Conservation (phyloP, 2,888 invertebrate species). For the Salticus scenicus region DNA sequence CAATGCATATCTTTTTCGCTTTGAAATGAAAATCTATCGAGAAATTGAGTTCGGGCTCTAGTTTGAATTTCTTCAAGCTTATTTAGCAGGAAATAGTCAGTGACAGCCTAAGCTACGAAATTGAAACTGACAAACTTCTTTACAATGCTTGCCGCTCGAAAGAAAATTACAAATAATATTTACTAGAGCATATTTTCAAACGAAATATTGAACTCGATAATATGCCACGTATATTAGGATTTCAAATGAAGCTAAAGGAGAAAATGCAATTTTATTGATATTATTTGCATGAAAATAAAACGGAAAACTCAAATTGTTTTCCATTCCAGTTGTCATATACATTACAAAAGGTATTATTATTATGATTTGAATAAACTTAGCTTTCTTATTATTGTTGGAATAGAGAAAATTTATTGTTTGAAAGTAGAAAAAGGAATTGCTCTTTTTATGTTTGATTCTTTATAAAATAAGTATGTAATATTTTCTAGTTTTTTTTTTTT, state of each 20-base stretch:
- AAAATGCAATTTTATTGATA: neutral
- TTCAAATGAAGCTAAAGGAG: neutral
- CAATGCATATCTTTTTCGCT: neutral
- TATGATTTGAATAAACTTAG: no score
- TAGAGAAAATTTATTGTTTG: no score
- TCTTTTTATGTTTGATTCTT: no score
- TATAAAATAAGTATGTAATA: no score
- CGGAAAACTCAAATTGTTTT: neutral
- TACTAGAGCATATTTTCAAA: neutral
- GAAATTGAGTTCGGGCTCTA: neutral
- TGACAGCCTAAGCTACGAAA: neutral
- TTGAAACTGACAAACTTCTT: slow-evolving; percentile 32
- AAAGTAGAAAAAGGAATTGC: no score
- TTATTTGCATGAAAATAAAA: neutral
- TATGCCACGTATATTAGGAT: neutral
- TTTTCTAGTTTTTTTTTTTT: no score
- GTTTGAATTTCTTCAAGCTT: neutral
- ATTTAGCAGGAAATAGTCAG: neutral
- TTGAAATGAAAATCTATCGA: neutral
- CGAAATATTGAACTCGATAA: neutral
- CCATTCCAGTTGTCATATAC: neutral
- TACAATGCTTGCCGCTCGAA: slow-evolving; percentile 3
- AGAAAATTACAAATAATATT: neutral
- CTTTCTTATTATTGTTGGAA: no score
- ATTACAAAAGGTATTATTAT: neutral